These are phyloP conservation scores for Plodia interpunctella DNA, from an alignment of 1,140 invertebrate species.

Conservation along the genomic window DNA sequence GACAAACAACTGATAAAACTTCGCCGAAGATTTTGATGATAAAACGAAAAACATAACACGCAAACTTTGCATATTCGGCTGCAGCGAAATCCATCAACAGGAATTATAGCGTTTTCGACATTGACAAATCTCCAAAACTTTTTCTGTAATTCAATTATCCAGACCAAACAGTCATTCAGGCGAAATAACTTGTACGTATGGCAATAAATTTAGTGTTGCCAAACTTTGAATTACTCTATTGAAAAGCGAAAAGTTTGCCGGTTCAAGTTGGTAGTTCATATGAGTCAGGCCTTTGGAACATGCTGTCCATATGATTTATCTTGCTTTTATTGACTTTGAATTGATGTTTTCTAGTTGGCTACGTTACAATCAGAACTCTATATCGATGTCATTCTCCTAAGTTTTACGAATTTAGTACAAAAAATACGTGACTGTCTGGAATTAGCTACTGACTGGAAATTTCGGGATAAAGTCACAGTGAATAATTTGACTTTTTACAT, in stretches of 20 bases:
- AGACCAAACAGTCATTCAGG: slow-evolving; percentile 4
- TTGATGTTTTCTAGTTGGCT: slow-evolving; percentile 1
- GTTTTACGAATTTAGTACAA: not conserved
- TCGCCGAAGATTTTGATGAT: not conserved
- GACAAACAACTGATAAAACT: not conserved
- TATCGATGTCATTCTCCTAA: not conserved
- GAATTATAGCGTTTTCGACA: not conserved
- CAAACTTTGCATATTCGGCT: not conserved
- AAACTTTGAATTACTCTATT: slow-evolving; percentile 13
- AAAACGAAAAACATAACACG: not conserved
- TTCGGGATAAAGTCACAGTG: too few relatives aligned
- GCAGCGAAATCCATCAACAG: not conserved
- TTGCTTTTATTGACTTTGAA: not conserved
- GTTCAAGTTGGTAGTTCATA: not conserved
- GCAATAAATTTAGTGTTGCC: slow-evolving; percentile 4
- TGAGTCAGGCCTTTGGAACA: not conserved
- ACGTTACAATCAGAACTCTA: not conserved
- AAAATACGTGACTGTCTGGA: too few relatives aligned
- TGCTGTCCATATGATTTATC: slow-evolving; percentile 4
- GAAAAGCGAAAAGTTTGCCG: not conserved
- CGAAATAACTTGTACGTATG: slow-evolving; percentile 10
- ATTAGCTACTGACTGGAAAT: too few relatives aligned
- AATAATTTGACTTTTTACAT: too few relatives aligned
- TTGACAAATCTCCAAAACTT: slow-evolving; percentile 10
- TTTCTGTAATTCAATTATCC: slow-evolving; percentile 10